phyloP scores from a whole-genome alignment of 2,888 invertebrate species.

The Phyllotreta striolata region DNA sequence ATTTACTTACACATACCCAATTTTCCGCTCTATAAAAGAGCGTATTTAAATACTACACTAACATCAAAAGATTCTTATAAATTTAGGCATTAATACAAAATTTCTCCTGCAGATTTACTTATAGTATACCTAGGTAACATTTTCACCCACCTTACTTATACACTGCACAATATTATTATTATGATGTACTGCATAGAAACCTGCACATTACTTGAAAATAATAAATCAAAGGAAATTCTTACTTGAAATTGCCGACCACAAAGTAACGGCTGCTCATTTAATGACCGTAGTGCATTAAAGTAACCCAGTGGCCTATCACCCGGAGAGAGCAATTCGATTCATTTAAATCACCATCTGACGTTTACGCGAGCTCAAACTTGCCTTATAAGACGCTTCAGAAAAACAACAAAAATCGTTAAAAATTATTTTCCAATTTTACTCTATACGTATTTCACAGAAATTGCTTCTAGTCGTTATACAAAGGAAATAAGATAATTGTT shows the following conservation, averaged over 20 bases:
- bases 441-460: background rate
- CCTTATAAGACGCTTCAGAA: too few relatives aligned
- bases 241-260: conserved; percentile 39
- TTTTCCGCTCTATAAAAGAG: too few relatives aligned
- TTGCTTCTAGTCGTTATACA: background rate
- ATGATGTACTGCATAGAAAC: conserved; percentile 26
- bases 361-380: conserved; percentile 42
- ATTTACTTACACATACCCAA: too few relatives aligned
- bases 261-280: conserved; percentile 43
- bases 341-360: conserved; percentile 49
- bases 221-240: conserved; percentile 43
- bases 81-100: too few relatives aligned
- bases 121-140: background rate
- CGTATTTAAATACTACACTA: too few relatives aligned
- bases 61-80: too few relatives aligned
- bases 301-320: conserved; percentile 58
- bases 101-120: background rate
- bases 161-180: conserved; percentile 17
- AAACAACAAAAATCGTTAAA: conserved; percentile 1
- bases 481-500: too few relatives aligned
- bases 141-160: conserved; percentile 9
- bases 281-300: conserved; percentile 46
- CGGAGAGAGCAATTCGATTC: conserved; percentile 51
- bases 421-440: background rate
- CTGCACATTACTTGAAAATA: conserved; percentile 32